Evolutionary conservation across 2,888 invertebrate genomes (phyloP).

Genomic region (Minunthozetes semirufus): DNA sequence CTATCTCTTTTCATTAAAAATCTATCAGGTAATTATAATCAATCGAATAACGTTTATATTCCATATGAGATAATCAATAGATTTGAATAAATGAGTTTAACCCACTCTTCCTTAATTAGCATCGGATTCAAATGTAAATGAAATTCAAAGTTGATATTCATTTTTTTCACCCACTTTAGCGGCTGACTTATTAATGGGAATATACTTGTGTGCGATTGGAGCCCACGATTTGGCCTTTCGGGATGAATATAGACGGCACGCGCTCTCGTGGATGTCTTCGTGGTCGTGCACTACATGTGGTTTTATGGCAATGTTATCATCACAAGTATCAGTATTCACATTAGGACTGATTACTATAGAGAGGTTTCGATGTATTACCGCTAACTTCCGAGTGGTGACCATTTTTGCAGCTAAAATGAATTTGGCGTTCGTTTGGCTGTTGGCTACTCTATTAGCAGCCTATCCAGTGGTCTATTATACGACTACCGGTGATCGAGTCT

Average conservation of each 20-base stretch:
- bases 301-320: constrained; percentile 60
- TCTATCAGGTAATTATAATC: constrained; percentile 58
- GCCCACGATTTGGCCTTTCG: constrained; percentile 57
- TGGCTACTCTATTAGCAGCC: constrained; percentile 57
- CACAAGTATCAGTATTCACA: constrained; percentile 62
- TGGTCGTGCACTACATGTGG: constrained; percentile 60
- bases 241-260: constrained; percentile 56
- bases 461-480: constrained; percentile 59
- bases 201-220: constrained; percentile 60
- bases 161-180: no score
- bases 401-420: constrained; percentile 50
- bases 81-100: no score
- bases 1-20: constrained; percentile 52
- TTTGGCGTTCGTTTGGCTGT: constrained; percentile 57
- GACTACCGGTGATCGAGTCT: constrained; percentile 37
- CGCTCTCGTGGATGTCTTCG: constrained; percentile 60
- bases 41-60: no score
- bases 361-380: constrained; percentile 49
- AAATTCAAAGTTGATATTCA: no score
- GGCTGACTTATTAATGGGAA: constrained; percentile 62
- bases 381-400: constrained; percentile 40
- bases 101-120: no score
- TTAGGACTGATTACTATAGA: constrained; percentile 64
- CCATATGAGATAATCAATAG: no score
- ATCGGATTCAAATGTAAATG: no score